phyloP scores from a whole-genome alignment of 2,113 vertebrate genomes.

The Engraulis encrasicolus region DNA sequence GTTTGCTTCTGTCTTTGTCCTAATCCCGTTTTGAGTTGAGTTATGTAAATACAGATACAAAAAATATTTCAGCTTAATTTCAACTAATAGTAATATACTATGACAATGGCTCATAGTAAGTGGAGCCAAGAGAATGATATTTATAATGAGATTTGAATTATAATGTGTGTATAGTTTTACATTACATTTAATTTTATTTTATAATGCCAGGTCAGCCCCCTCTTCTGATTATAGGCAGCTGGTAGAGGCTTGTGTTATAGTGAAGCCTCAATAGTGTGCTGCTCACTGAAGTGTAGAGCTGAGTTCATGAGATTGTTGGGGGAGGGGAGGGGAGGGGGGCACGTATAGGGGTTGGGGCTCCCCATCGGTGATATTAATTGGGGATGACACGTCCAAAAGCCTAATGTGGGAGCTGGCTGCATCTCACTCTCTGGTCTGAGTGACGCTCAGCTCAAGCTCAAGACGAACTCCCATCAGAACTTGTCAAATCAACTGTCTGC shows the following conservation, averaged over 20 bases:
- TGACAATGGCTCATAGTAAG: too few species aligned
- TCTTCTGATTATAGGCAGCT: background rate
- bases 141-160: too few species aligned
- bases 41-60: too few species aligned
- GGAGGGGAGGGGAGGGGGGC: background rate
- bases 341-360: background rate
- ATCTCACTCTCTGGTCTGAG: background rate
- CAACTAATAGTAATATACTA: too few species aligned
- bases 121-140: too few species aligned
- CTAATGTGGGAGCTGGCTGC: background rate
- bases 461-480: background rate
- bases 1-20: too few species aligned
- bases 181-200: too few species aligned
- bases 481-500: background rate
- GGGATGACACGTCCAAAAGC: background rate
- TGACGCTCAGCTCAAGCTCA: too few species aligned
- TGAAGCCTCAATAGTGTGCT: background rate
- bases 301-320: background rate
- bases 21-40: too few species aligned
- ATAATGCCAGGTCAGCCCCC: too few species aligned
- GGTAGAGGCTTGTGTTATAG: background rate
- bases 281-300: background rate
- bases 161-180: too few species aligned
- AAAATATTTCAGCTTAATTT: too few species aligned
- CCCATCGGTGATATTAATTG: background rate